A percentile compares a stretch with the other conserved stretches of the same genome.
These are phyloP conservation scores for Tilapia sparmanii DNA, from an alignment of 2,113 vertebrate genomes.

Conservation along the genomic window DNA sequence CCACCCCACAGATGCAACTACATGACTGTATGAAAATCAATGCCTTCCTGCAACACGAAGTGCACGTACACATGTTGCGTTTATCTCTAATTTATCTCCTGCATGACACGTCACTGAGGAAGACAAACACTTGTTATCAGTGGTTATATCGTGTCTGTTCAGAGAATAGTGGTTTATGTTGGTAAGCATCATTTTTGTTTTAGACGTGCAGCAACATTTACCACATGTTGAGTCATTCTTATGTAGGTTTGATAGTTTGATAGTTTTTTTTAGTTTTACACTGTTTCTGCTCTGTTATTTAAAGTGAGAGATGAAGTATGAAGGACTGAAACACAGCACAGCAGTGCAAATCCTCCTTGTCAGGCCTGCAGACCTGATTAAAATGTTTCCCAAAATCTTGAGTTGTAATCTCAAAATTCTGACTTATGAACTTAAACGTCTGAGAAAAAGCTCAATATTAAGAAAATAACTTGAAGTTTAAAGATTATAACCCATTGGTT, in stretches of 20 bases:
- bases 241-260: neutral
- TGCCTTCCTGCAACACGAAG: neutral
- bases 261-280: neutral
- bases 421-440: neutral
- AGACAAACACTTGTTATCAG: neutral
- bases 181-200: neutral
- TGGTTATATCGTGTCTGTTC: neutral
- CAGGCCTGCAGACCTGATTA: neutral
- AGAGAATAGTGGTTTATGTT: neutral
- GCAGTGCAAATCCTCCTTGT: neutral
- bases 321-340: neutral
- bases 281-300: neutral
- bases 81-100: neutral
- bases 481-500: neutral
- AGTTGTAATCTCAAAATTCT: neutral
- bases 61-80: neutral
- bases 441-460: neutral
- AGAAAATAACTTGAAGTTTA: neutral
- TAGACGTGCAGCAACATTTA: neutral
- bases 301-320: neutral
- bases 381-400: neutral
- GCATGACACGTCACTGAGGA: neutral
- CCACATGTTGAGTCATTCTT: neutral
- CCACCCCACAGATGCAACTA: neutral
- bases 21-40: neutral